Percentiles rank a stretch among this genome's conserved stretches.
Evolutionary conservation across 1,140 invertebrate species (phyloP).

Genomic region (Procambarus virginalis): DNA sequence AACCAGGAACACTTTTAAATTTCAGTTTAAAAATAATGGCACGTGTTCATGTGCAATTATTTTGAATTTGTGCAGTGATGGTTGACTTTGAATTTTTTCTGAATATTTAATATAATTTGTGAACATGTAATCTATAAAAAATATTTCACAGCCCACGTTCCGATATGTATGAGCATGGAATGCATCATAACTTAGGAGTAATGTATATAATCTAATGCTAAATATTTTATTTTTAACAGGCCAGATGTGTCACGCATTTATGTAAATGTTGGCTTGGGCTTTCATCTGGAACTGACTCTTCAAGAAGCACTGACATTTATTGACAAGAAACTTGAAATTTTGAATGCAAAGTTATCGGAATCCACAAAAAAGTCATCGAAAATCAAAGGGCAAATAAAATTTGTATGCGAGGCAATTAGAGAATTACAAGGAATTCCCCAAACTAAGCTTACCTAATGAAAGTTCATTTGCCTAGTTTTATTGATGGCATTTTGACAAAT

Average conservation of each 20-base stretch:
- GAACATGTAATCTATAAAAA: no score
- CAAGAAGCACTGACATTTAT: conserved; percentile 45
- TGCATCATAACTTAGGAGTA: no score
- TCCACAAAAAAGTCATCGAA: conserved; percentile 49
- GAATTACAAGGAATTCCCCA: conserved; percentile 25
- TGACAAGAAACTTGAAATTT: conserved; percentile 47
- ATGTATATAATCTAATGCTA: background rate
- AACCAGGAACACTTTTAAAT: no score
- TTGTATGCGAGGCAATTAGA: conserved; percentile 33
- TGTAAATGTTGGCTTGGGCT: conserved; percentile 50
- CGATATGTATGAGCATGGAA: no score
- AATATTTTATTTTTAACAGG: conserved; percentile 18
- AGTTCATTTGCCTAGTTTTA: background rate
- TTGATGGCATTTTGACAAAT: background rate
- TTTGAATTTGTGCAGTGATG: no score
- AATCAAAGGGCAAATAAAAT: conserved; percentile 55
- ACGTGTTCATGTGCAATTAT: no score
- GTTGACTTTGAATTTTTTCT: no score
- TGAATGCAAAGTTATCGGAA: conserved; percentile 39
- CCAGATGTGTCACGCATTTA: conserved; percentile 51
- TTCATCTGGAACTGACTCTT: conserved; percentile 40
- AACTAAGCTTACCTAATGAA: background rate
- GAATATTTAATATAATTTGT: no score
- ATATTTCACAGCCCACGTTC: no score
- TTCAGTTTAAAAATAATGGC: no score